Evolutionary conservation across 2,888 invertebrate genomes (phyloP).

Genomic region (Erebia palarica): DNA sequence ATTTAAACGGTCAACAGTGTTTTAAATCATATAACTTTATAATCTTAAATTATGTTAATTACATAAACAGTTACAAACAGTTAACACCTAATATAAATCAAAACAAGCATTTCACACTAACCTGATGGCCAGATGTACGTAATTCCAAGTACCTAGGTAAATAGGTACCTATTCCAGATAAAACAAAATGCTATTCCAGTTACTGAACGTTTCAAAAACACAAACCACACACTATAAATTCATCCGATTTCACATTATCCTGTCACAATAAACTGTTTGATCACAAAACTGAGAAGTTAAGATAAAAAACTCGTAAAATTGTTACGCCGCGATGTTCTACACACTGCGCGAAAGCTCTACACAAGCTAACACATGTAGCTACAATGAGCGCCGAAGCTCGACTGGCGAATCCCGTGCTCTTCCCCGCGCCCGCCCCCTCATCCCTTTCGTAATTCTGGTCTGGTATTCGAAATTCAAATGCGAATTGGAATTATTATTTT

Average conservation of each 20-base stretch:
- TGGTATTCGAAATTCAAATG: not conserved
- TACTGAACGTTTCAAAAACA: constrained; percentile 22
- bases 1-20: no score
- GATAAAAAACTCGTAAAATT: constrained; percentile 27
- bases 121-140: constrained; percentile 8
- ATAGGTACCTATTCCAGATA: constrained; percentile 12
- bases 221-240: constrained; percentile 35
- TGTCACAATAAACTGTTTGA: constrained; percentile 37
- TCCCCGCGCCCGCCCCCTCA: constrained; percentile 21
- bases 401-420: constrained; percentile 24
- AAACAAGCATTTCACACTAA: constrained; percentile 21
- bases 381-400: constrained; percentile 26
- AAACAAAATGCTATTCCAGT: constrained; percentile 20
- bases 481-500: no score
- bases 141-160: constrained; percentile 17
- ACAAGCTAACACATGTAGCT: not conserved
- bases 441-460: not conserved
- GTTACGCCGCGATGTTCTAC: constrained; percentile 19
- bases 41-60: not conserved
- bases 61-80: not conserved
- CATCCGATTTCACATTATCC: constrained; percentile 31
- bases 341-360: not conserved
- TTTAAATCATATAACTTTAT: no score
- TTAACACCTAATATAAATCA: constrained; percentile 5
- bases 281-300: constrained; percentile 28